Percentiles rank a stretch among this genome's conserved stretches.
phyloP scores from a whole-genome alignment of 2,113 vertebrate genomes.

The Amblyopsis rosae region DNA sequence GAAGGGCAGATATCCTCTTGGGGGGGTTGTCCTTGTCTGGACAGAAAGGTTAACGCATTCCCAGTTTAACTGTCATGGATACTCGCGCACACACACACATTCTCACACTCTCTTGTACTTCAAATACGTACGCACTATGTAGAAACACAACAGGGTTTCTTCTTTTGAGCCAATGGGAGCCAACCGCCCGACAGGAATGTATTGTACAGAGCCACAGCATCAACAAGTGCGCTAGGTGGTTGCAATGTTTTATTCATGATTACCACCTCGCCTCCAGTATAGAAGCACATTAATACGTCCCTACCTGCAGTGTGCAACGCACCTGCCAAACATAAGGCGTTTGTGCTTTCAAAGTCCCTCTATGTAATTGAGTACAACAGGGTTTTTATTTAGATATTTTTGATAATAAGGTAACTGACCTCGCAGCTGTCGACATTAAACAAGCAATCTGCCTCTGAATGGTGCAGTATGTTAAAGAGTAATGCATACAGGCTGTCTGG shows the following conservation, averaged over 20 bases:
- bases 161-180: constrained; percentile 21
- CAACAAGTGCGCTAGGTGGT: constrained; percentile 34
- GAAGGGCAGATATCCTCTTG: constrained; percentile 1
- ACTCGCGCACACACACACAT: not conserved
- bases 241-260: constrained; percentile 68
- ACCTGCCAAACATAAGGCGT: constrained; percentile 49
- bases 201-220: constrained; percentile 33
- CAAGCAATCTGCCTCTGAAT: constrained; percentile 11
- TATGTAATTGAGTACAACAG: constrained; percentile 56
- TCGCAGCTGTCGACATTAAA: constrained; percentile 49
- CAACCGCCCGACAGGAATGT: constrained; percentile 37
- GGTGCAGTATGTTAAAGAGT: constrained; percentile 24
- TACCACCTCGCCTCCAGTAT: constrained; percentile 49
- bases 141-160: not conserved
- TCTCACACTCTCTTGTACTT: not conserved
- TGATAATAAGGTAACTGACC: constrained; percentile 56
- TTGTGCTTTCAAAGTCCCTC: constrained; percentile 52
- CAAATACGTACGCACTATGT: constrained; percentile 1
- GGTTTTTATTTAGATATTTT: constrained; percentile 27
- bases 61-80: constrained; percentile 51
- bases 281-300: constrained; percentile 53
- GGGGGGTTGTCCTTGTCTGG: constrained; percentile 22
- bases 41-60: constrained; percentile 60
- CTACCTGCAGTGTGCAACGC: constrained; percentile 51
- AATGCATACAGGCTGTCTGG: constrained; percentile 11